Evolutionary conservation across 2,113 vertebrate species (phyloP).

Genomic region (Nycticorax nycticorax): DNA sequence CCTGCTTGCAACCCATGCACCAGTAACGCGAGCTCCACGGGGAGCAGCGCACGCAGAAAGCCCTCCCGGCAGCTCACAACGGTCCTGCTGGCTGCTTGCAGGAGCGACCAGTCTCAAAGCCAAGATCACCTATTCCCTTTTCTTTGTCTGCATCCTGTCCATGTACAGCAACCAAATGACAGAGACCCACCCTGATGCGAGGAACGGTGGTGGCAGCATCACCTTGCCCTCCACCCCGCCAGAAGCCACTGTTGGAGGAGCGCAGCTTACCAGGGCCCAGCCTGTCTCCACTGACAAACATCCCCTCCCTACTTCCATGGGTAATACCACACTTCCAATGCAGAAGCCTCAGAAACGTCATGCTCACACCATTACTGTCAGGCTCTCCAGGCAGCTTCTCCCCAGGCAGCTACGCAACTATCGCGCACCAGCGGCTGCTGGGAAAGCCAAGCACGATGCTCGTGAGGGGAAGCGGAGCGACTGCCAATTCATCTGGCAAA

Average conservation of each 20-base stretch:
- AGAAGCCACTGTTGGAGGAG: background rate
- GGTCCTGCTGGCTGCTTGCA: background rate
- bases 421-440: fast-evolving
- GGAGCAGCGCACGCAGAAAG: background rate
- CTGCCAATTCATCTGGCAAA: background rate
- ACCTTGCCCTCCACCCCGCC: fast-evolving
- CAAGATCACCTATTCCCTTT: background rate
- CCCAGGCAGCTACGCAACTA: fast-evolving
- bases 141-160: background rate
- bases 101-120: background rate
- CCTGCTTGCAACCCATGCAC: background rate
- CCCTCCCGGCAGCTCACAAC: background rate
- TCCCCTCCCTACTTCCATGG: background rate
- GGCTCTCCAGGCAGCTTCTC: background rate
- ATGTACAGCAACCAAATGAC: background rate
- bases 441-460: fast-evolving
- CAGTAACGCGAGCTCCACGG: fast-evolving
- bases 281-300: too few relatives aligned
- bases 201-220: background rate
- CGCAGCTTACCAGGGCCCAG: background rate
- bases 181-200: background rate
- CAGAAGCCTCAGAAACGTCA: fast-evolving
- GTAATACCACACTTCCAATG: fast-evolving
- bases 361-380: fast-evolving
- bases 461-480: fast-evolving